These are phyloP conservation scores for mouse (Mus musculus) DNA, from an alignment of 2,113 vertebrate genomes.

Conservation along the genomic window DNA sequence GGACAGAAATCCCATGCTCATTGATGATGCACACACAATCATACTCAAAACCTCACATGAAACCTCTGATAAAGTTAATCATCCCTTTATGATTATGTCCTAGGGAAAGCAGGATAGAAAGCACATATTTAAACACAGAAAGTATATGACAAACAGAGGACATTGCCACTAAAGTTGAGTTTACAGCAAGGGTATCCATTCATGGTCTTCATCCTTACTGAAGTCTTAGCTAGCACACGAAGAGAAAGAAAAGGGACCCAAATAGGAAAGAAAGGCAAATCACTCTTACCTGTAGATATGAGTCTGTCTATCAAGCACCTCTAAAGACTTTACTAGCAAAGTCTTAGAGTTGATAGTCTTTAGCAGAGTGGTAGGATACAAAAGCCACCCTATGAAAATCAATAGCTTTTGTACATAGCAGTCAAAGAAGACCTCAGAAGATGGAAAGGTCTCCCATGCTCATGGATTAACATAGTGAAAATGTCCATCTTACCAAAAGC, in stretches of 20 bases:
- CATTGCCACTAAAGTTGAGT: background rate
- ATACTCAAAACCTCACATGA: background rate
- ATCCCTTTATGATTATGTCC: background rate
- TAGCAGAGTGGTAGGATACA: background rate
- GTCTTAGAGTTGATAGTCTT: background rate
- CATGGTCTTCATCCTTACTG: background rate
- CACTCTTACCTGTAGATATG: background rate
- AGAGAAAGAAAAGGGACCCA: background rate
- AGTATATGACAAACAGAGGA: background rate
- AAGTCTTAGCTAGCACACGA: background rate
- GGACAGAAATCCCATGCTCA: background rate
- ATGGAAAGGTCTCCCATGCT: background rate
- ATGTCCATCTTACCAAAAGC: background rate
- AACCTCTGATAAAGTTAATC: background rate
- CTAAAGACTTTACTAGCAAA: background rate
- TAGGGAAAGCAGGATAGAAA: background rate
- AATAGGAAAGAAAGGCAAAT: background rate
- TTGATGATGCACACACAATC: background rate
- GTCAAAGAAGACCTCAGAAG: background rate
- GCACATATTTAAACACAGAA: background rate
- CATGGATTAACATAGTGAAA: background rate
- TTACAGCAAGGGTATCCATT: background rate
- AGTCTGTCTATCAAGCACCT: no score
- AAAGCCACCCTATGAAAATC: background rate
- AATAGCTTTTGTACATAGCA: background rate